Evolutionary conservation across 2,888 invertebrate species (phyloP).

Genomic region (Ceraclea dissimilis): DNA sequence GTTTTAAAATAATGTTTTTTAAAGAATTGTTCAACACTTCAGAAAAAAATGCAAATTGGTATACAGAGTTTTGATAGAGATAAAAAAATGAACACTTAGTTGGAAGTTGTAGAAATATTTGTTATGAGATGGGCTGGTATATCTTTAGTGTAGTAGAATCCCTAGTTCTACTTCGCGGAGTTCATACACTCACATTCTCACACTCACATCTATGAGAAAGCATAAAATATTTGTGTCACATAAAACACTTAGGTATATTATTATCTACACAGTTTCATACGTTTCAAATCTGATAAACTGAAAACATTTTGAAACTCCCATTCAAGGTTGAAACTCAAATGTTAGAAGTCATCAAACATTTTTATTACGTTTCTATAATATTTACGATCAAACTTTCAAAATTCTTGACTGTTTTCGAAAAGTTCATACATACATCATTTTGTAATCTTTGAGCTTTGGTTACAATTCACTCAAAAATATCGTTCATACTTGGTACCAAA

Average conservation of each 20-base stretch:
- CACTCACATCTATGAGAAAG: no score
- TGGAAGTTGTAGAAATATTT: no score
- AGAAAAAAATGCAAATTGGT: no score
- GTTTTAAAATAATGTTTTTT: no score
- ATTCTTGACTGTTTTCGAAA: neutral
- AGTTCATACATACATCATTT: neutral
- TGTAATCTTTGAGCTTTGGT: neutral
- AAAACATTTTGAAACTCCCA: neutral
- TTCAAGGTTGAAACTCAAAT: neutral
- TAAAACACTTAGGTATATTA: neutral
- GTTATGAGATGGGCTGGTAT: no score
- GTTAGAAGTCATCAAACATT: constrained; percentile 1
- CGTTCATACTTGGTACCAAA: no score
- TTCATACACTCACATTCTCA: no score
- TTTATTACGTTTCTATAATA: neutral
- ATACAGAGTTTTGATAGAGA: no score
- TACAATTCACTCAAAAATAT: neutral
- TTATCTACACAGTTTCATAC: neutral
- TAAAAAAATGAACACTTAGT: no score
- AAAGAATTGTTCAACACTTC: no score
- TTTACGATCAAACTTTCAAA: neutral
- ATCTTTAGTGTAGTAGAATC: no score
- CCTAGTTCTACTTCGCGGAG: no score
- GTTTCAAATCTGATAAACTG: constrained; percentile 1
- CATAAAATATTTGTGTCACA: constrained; percentile 2